Conservation (phyloP, 2,888 invertebrate genomes). For the Electrophaes corylata region DNA sequence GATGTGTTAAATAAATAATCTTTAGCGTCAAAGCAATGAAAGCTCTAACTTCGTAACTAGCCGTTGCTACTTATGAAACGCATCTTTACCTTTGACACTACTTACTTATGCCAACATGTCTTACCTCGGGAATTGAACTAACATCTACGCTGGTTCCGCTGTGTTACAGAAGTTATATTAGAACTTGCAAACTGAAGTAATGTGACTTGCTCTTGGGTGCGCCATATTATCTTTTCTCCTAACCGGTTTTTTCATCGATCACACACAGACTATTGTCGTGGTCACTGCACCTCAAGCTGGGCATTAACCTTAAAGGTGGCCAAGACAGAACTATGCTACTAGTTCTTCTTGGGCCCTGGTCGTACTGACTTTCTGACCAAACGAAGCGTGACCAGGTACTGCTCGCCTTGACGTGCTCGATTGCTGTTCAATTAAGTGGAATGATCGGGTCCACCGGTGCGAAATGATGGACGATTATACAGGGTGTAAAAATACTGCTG, state of each 20-base stretch:
- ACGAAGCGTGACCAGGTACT: slow-evolving; percentile 23
- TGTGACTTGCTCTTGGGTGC: background rate
- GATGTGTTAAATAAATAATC: too few relatives aligned
- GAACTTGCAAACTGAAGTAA: background rate
- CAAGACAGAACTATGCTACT: background rate
- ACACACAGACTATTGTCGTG: background rate
- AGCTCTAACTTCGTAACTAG: too few relatives aligned
- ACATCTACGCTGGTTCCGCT: too few relatives aligned
- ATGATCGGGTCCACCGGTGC: slow-evolving; percentile 25
- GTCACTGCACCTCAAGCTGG: background rate
- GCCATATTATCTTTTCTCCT: background rate
- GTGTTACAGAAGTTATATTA: too few relatives aligned
- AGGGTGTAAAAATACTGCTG: background rate
- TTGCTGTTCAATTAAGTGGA: slow-evolving; percentile 23
- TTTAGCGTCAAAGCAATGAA: too few relatives aligned
- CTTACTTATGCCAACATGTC: background rate
- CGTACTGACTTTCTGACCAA: slow-evolving; percentile 7
- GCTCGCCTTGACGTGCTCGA: slow-evolving; percentile 26
- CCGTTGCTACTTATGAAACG: too few relatives aligned
- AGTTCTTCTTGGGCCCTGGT: background rate
- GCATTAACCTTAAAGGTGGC: background rate
- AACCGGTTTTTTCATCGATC: background rate
- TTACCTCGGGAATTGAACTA: background rate
- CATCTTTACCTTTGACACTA: too few relatives aligned
- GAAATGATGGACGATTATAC: slow-evolving; percentile 24